These are phyloP conservation scores for Pelosia muscerda DNA, from an alignment of 2,888 invertebrate species.

Conservation along the genomic window DNA sequence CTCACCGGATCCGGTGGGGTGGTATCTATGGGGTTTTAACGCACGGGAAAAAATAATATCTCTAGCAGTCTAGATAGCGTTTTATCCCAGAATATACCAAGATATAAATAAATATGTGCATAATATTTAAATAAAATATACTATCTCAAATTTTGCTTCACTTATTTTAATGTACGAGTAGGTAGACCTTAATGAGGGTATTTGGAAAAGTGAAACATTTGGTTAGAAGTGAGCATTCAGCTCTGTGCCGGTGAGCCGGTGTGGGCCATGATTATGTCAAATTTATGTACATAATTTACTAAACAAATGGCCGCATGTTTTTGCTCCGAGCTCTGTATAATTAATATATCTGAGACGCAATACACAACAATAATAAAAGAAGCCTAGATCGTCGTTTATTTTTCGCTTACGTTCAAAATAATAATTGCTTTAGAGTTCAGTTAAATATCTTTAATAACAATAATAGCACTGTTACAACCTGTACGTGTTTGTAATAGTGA, in stretches of 20 bases:
- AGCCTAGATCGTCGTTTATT: not conserved
- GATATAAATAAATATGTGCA: no score
- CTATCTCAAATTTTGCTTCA: not conserved
- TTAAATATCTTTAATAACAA: not conserved
- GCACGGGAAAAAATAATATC: no score
- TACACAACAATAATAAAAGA: slow-evolving; percentile 24
- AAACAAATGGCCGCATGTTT: slow-evolving; percentile 56
- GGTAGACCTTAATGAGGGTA: slow-evolving; percentile 17
- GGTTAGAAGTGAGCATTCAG: slow-evolving; percentile 48
- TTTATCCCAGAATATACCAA: not conserved
- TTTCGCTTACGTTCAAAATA: not conserved
- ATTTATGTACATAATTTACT: slow-evolving; percentile 69
- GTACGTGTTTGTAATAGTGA: no score
- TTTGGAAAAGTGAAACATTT: slow-evolving; percentile 22
- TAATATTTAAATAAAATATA: not conserved
- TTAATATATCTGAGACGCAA: slow-evolving; percentile 53
- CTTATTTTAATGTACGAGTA: slow-evolving; percentile 21
- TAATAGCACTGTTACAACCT: no score
- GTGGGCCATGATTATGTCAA: slow-evolving; percentile 58
- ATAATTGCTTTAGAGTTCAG: not conserved
- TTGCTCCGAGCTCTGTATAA: slow-evolving; percentile 52
- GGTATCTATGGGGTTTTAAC: no score
- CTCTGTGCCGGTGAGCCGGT: slow-evolving; percentile 34
- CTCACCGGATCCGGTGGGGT: no score
- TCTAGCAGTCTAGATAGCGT: not conserved